A percentile compares a stretch with the other conserved stretches of the same genome.
Conservation (phyloP, 2,797 vertebrate genomes). For the Muscicapa comitata region DNA sequence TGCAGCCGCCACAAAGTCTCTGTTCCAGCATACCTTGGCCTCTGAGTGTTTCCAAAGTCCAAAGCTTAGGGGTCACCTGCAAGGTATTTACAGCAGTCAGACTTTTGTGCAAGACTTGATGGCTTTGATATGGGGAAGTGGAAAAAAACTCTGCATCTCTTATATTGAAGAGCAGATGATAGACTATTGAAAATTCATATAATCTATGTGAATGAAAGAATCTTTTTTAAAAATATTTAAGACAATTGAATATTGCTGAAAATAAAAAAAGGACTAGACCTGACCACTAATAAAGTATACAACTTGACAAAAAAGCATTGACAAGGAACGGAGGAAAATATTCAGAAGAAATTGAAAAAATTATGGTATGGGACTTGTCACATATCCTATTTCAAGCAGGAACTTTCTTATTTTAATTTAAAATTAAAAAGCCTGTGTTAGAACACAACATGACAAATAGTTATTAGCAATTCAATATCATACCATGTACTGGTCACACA, state of each 20-base stretch:
- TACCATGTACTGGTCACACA: neutral
- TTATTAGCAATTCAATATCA: slow-evolving; percentile 43
- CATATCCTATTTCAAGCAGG: neutral
- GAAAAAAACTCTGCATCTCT: neutral
- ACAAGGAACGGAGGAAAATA: neutral
- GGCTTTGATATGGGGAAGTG: neutral
- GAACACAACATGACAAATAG: slow-evolving; percentile 13
- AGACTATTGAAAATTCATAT: neutral
- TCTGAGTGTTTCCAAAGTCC: neutral
- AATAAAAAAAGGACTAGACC: neutral
- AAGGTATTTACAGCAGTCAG: neutral
- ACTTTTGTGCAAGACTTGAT: neutral
- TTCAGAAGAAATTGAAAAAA: neutral
- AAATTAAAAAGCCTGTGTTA: slow-evolving; percentile 14
- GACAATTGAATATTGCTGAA: neutral
- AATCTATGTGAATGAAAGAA: neutral
- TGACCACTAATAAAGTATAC: neutral
- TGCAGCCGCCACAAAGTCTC: neutral
- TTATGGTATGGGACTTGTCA: neutral
- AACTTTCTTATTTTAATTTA: too few species aligned
- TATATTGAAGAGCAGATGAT: neutral
- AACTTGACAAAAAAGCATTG: neutral
- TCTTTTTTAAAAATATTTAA: neutral
- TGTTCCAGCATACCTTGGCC: neutral
- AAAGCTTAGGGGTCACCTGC: neutral